These are phyloP conservation scores for Hemaris fuciformis DNA, from an alignment of 2,888 invertebrate genomes.

Conservation along the genomic window DNA sequence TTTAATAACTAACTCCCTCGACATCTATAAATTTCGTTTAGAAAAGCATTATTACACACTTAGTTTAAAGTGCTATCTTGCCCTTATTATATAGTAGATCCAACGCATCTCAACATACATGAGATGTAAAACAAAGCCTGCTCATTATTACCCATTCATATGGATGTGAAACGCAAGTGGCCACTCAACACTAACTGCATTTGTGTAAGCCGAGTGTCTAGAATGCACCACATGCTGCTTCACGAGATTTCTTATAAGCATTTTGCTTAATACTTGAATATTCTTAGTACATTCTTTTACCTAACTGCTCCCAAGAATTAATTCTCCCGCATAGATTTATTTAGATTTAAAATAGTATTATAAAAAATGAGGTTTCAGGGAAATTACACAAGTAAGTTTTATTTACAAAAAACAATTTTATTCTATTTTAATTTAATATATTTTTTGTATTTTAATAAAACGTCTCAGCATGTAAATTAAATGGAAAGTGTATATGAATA, in stretches of 20 bases:
- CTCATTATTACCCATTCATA: slow-evolving; percentile 8
- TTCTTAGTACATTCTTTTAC: not conserved
- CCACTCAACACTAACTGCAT: slow-evolving; percentile 51
- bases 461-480: too few species aligned
- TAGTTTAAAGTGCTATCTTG: not conserved
- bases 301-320: not conserved
- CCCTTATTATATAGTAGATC: not conserved
- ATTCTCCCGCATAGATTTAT: too few species aligned
- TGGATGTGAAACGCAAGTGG: slow-evolving; percentile 28
- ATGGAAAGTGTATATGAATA: too few species aligned
- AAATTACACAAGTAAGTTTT: too few species aligned
- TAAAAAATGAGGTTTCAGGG: too few species aligned
- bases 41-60: not conserved
- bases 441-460: too few species aligned
- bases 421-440: too few species aligned
- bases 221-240: not conserved
- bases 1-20: not conserved
- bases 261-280: not conserved
- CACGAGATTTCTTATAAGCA: not conserved
- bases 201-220: slow-evolving; percentile 41
- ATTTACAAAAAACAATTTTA: too few species aligned
- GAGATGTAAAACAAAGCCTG: not conserved
- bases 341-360: too few species aligned
- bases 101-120: not conserved
- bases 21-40: not conserved